These are phyloP conservation scores for Hucho hucho DNA, from an alignment of 2,113 vertebrate genomes.

Conservation along the genomic window DNA sequence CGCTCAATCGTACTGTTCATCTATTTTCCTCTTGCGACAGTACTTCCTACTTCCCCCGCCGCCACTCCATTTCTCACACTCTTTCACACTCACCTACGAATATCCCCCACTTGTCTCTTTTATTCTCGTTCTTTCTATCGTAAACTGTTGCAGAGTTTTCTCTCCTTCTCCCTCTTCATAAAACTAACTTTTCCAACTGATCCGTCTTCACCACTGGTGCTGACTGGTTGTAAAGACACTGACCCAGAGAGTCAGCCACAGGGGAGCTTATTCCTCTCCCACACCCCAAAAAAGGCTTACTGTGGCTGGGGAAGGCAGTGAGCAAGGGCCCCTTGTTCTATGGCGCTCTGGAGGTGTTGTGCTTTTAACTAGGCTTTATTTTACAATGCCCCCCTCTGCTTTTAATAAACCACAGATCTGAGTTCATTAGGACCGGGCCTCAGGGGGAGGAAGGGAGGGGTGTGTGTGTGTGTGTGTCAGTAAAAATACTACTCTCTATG, in stretches of 20 bases:
- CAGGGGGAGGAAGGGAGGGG: conserved; percentile 18
- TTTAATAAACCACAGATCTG: conserved; percentile 63
- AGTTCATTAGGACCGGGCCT: conserved; percentile 65
- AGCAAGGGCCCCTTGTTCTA: conserved; percentile 6
- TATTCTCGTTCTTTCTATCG: too few relatives aligned
- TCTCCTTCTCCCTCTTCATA: neutral
- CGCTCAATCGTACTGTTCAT: neutral
- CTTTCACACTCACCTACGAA: too few relatives aligned
- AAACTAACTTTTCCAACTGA: neutral
- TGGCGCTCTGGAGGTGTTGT: conserved; percentile 39
- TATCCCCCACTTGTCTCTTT: too few relatives aligned
- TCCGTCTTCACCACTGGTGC: neutral
- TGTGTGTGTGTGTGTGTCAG: too few relatives aligned
- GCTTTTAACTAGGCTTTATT: conserved; percentile 52
- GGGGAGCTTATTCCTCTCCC: neutral
- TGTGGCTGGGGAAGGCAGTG: neutral
- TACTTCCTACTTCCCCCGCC: too few relatives aligned
- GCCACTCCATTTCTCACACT: too few relatives aligned
- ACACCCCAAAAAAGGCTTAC: neutral
- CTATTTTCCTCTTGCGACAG: neutral
- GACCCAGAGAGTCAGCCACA: neutral
- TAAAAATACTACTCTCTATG: too few relatives aligned
- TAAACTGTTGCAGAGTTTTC: too few relatives aligned
- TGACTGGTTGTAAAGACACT: neutral
- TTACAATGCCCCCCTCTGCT: conserved; percentile 42